Base-by-base conservation (phyloP, 2,888 invertebrate species). In the Geophilus truncorum region DNA sequence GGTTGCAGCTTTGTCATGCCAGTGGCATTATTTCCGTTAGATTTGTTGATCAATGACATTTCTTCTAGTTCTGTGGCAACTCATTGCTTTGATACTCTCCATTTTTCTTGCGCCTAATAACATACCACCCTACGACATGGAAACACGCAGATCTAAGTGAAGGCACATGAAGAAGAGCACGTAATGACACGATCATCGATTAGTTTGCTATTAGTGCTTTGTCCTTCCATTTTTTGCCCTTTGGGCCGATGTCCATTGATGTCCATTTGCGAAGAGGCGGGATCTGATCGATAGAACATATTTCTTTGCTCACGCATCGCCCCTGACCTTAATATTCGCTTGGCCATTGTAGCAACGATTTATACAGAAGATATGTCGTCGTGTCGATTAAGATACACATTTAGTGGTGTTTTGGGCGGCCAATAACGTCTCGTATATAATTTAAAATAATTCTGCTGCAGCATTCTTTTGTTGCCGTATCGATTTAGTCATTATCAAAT, bases 81-180 rank as follows among this genome's bases (percentile, higher is more conserved):
- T 70, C 70, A 70, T 70, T 70, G 25, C 70, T 70, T 12, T 70
- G 70, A 70, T 70, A 70, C 28, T 70, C 28, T 28, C 70, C 70
- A 70, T 70, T 70, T 70, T 70, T 70, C 70, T 70, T 70, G 70
- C 15, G 51, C 70, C 70, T 70, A 70, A 70, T 70, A 70, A 70
- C 70, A 70, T n/a, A n/a, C n/a, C n/a, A 70, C n/a, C 70, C 70
- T n/a, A 28, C 28, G 70, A 70, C 70, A 70, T 70, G 70, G 70
- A 25, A 70, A 70, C 70, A 70, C 70, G 70, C 45, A 70, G 70
- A 70, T 70, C 70, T 28, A 70, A 70, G 70, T 70, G 70, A 70
- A 70, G 70, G 28, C 70, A 70, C 15, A 70, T 25, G 70, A 70
- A 70, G 70, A 70, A 7, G 70, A 70, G 28, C 70, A 70, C 70